Evolutionary conservation across 2,797 vertebrate genomes (phyloP).

Genomic region (Cossypha heuglini): DNA sequence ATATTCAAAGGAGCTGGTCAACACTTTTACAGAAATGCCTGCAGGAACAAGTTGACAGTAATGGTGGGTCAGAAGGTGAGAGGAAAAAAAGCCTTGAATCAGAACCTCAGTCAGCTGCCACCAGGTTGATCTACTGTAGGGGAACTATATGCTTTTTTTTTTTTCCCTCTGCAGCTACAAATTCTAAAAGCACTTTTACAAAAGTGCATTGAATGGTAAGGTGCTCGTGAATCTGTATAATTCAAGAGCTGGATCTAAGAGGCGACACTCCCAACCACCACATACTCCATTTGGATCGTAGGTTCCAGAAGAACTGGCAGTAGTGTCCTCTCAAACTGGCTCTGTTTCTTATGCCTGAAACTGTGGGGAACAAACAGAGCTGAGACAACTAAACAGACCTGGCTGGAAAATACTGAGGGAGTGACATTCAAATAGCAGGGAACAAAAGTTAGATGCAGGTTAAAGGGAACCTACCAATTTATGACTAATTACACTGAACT

Average conservation of each 20-base stretch:
- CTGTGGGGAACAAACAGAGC: background rate
- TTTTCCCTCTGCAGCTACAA: background rate
- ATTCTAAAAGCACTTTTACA: background rate
- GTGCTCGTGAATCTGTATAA: background rate
- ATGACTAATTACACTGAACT: background rate
- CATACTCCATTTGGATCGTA: background rate
- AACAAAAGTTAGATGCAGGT: background rate
- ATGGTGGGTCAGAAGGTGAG: background rate
- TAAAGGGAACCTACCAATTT: background rate
- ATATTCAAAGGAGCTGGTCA: background rate
- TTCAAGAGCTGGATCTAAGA: background rate
- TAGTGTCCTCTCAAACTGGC: background rate
- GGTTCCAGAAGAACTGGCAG: background rate
- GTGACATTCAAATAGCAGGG: background rate
- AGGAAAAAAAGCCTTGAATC: background rate
- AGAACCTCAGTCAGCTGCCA: background rate
- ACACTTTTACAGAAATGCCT: background rate
- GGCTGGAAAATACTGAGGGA: background rate
- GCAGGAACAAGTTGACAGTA: conserved; percentile 10
- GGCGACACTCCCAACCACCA: background rate
- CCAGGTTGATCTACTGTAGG: background rate
- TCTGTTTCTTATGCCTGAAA: background rate
- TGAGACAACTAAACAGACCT: background rate
- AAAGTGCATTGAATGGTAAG: background rate
- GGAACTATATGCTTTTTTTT: background rate